Evolutionary conservation across 2,797 vertebrate species (phyloP).

Genomic region (Characodon lateralis): DNA sequence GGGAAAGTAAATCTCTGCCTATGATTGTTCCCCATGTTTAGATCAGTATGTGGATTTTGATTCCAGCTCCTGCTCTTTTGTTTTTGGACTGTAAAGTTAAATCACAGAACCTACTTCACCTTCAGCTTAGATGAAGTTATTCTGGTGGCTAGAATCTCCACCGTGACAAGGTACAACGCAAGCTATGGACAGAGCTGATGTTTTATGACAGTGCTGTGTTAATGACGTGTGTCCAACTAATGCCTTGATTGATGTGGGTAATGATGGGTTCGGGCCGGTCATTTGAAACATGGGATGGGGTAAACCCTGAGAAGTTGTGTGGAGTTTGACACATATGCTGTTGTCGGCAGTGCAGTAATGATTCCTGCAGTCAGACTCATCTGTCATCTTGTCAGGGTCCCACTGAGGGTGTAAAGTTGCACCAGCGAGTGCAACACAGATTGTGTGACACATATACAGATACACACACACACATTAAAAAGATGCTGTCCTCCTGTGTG

Average conservation of each 20-base stretch:
- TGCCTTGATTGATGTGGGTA: constrained; percentile 63
- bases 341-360: constrained; percentile 48
- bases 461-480: constrained; percentile 22
- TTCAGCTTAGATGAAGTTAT: neutral
- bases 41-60: neutral
- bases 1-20: neutral
- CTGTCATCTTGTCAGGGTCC: constrained; percentile 68
- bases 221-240: constrained; percentile 54
- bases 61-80: neutral
- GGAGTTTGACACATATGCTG: constrained; percentile 48
- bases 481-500: constrained; percentile 9
- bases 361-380: constrained; percentile 58
- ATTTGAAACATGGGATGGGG: constrained; percentile 30
- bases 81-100: neutral
- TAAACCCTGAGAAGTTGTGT: constrained; percentile 50
- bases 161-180: neutral
- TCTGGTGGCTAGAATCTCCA: constrained; percentile 9
- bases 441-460: constrained; percentile 33
- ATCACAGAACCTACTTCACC: neutral
- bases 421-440: constrained; percentile 50
- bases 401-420: constrained; percentile 58
- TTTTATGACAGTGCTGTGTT: constrained; percentile 49
- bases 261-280: constrained; percentile 57
- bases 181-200: constrained; percentile 8
- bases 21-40: neutral